phyloP scores from a whole-genome alignment of 2,797 vertebrate genomes.

The Syncerus caffer region DNA sequence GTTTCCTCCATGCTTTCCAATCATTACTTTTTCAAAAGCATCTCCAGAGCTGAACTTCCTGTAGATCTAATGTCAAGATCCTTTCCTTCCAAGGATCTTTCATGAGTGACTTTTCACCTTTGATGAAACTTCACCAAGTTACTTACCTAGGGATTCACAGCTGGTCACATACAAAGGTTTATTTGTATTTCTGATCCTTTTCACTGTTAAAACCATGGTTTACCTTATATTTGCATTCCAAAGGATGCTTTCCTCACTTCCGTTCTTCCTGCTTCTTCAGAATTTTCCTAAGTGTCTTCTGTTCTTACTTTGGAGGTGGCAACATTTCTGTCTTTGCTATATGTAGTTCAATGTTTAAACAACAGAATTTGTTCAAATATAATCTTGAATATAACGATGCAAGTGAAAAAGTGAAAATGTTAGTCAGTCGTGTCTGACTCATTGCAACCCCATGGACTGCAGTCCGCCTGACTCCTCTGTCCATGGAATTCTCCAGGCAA shows the following conservation, averaged over 20 bases:
- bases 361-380: background rate
- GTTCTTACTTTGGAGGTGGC: background rate
- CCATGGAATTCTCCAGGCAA: background rate
- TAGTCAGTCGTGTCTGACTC: background rate
- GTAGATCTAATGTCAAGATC: background rate
- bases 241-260: background rate
- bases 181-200: background rate
- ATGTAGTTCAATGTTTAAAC: background rate
- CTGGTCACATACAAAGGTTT: background rate
- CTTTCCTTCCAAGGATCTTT: background rate
- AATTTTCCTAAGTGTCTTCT: background rate
- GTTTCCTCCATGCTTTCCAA: background rate
- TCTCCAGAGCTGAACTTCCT: background rate
- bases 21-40: background rate
- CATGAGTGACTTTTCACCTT: background rate
- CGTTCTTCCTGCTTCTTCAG: background rate
- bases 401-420: background rate
- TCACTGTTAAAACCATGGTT: background rate
- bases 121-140: background rate
- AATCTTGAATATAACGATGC: background rate
- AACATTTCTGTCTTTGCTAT: background rate
- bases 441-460: background rate
- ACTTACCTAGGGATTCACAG: background rate
- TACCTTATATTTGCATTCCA: background rate
- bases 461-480: background rate